phyloP scores from a whole-genome alignment of 2,113 vertebrate species.

The Sylvilagus bachmani region DNA sequence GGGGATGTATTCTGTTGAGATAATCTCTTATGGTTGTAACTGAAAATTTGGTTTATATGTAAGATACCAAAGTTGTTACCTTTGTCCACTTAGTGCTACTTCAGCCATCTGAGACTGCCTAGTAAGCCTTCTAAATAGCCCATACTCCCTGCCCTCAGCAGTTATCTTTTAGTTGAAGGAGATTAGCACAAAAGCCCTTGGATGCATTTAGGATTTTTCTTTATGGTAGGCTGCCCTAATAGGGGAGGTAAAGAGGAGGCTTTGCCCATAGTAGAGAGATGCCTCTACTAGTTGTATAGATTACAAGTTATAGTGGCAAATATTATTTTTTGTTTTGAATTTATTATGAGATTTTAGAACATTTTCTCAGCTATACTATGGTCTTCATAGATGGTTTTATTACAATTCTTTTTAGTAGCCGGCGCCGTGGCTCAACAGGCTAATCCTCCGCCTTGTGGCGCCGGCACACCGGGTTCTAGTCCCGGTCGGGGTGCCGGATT shows the following conservation, averaged over 20 bases:
- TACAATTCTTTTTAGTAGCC: conserved; percentile 9
- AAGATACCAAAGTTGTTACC: background rate
- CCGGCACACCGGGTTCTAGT: no score
- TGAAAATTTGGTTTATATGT: background rate
- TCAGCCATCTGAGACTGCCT: background rate
- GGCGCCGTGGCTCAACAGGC: no score
- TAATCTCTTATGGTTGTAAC: conserved; percentile 35
- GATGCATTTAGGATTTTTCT: conserved; percentile 23
- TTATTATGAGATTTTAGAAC: conserved; percentile 11
- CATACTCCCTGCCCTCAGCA: background rate
- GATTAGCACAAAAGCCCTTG: background rate
- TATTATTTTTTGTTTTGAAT: conserved; percentile 59
- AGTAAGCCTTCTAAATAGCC: background rate
- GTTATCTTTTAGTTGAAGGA: background rate
- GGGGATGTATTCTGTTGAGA: background rate
- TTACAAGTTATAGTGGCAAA: conserved; percentile 8
- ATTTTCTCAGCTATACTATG: conserved; percentile 48
- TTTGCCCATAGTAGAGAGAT: background rate
- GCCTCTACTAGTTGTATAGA: background rate
- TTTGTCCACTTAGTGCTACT: background rate
- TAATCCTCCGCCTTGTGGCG: no score
- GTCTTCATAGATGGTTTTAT: conserved; percentile 47
- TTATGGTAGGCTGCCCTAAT: background rate
- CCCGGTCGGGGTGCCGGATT: no score
- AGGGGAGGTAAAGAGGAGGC: background rate